Evolutionary conservation across 2,113 vertebrate genomes (phyloP).

Genomic region (Baryphthengus martii): DNA sequence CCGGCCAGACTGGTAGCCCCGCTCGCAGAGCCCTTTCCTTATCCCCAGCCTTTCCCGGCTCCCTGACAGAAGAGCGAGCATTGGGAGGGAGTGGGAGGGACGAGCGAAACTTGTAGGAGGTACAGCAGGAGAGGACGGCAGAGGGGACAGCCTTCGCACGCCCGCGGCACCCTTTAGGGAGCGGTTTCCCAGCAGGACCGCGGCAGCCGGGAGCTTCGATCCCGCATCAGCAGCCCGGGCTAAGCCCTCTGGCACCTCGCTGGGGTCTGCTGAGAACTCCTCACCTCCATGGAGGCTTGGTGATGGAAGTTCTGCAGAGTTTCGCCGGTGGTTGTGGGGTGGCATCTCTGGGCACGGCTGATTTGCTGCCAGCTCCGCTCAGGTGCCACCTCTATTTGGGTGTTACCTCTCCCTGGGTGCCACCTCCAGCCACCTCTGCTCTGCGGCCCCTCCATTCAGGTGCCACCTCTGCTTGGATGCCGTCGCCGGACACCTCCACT

Average conservation of each 20-base stretch:
- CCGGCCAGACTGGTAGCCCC: conserved; percentile 70
- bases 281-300: rapidly evolving
- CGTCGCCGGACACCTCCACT: background rate
- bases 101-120: conserved; percentile 76
- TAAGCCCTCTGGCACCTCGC: background rate
- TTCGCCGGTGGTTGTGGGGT: background rate
- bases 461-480: background rate
- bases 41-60: conserved; percentile 74
- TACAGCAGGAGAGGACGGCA: background rate
- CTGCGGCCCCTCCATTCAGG: background rate
- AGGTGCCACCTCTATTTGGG: background rate
- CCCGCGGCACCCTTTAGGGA: background rate
- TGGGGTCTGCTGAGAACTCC: background rate
- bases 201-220: background rate
- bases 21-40: conserved; percentile 67
- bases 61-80: conserved; percentile 69
- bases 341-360: background rate
- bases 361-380: background rate
- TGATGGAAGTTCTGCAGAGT: rapidly evolving
- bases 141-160: background rate
- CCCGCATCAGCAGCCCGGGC: background rate
- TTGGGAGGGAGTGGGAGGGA: conserved; percentile 87
- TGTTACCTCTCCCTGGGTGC: background rate
- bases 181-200: background rate
- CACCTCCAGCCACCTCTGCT: background rate